These are phyloP conservation scores for Tanytarsus gracilentus DNA, from an alignment of 2,888 invertebrate species.

Conservation along the genomic window DNA sequence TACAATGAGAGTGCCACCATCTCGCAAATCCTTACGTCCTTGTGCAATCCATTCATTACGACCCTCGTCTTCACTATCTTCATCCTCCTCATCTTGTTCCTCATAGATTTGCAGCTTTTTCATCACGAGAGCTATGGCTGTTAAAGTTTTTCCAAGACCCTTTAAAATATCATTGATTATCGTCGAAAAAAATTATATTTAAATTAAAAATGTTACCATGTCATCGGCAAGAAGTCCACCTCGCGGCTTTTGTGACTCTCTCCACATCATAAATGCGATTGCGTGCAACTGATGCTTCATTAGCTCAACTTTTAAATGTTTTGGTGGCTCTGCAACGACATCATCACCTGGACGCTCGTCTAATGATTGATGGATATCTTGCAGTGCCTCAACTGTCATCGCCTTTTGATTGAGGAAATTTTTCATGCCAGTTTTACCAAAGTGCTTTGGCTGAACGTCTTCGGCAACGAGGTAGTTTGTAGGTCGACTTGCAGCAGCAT, in stretches of 20 bases:
- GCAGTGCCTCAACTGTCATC: conserved; percentile 53
- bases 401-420: conserved; percentile 59
- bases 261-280: conserved; percentile 79
- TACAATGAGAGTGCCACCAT: conserved; percentile 67
- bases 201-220: conserved; percentile 20
- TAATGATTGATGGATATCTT: conserved; percentile 60
- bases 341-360: conserved; percentile 56
- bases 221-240: conserved; percentile 50
- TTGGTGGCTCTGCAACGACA: conserved; percentile 51
- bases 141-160: conserved; percentile 76
- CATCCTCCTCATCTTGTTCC: conserved; percentile 40
- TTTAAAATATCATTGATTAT: conserved; percentile 33
- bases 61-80: conserved; percentile 38
- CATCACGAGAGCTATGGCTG: conserved; percentile 67
- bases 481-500: no score
- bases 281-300: conserved; percentile 82
- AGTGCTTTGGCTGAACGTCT: conserved; percentile 36
- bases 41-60: conserved; percentile 37
- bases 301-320: conserved; percentile 54
- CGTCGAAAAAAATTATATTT: conserved; percentile 24
- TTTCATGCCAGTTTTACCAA: conserved; percentile 50
- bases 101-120: conserved; percentile 36
- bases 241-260: conserved; percentile 74
- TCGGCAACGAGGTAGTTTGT: neutral
- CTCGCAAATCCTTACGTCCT: conserved; percentile 37